These are phyloP conservation scores for Ladona fulva DNA, from an alignment of 1,140 invertebrate species.

Conservation along the genomic window DNA sequence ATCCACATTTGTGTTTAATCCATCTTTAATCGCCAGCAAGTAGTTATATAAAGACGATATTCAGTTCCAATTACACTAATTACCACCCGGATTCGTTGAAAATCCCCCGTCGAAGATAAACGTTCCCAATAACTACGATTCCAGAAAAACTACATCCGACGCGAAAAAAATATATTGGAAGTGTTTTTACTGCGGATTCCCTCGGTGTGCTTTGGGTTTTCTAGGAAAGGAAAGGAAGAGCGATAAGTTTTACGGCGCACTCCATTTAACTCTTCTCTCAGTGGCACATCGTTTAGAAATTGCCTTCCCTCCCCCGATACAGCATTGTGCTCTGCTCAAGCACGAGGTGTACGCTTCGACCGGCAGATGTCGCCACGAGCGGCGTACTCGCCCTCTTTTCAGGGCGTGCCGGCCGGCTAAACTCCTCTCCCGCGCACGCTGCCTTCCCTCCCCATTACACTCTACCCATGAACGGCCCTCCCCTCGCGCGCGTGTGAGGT, in stretches of 20 bases:
- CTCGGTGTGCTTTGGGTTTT: too few relatives aligned
- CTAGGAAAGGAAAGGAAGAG: neutral
- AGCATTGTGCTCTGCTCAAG: neutral
- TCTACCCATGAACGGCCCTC: neutral
- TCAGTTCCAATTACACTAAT: too few relatives aligned
- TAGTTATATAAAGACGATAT: too few relatives aligned
- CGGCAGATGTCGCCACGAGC: neutral
- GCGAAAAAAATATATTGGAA: too few relatives aligned
- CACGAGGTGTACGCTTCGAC: neutral
- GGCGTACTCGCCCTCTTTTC: neutral
- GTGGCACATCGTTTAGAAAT: slow-evolving; percentile 9
- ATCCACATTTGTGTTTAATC: too few relatives aligned
- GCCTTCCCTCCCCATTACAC: neutral
- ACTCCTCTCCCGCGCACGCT: neutral
- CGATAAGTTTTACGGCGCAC: slow-evolving; percentile 3
- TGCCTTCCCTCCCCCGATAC: neutral
- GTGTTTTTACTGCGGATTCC: too few relatives aligned
- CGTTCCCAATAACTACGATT: too few relatives aligned
- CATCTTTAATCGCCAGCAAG: too few relatives aligned
- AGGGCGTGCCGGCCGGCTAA: neutral
- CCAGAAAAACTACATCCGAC: too few relatives aligned
- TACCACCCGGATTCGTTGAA: too few relatives aligned
- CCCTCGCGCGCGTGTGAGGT: neutral
- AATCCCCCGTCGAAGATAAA: too few relatives aligned
- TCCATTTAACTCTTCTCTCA: neutral